Evolutionary conservation across 2,113 vertebrate species (phyloP).

Genomic region (human (Homo sapiens)): GRCh38 chr2:82994501-82995000

Average conservation of each 20-base stretch:
- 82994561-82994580: background rate
- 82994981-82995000: background rate
- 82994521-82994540: background rate
- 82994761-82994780: background rate
- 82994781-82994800: background rate
- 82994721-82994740: conserved; percentile 4
- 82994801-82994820: background rate
- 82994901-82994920: background rate
- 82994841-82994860: background rate
- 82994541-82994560: background rate
- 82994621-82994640: background rate
- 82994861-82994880: background rate
- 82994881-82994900: background rate
- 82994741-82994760: background rate
- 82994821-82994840: background rate
- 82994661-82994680: background rate
- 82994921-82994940: background rate
- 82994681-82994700: background rate
- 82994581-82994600: background rate
- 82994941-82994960: background rate
- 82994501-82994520: background rate
- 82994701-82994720: background rate
- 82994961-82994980: background rate
- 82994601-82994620: background rate
- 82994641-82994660: background rate